Conservation (phyloP, 1,140 invertebrate species). For the Drosophila suzukii region DNA sequence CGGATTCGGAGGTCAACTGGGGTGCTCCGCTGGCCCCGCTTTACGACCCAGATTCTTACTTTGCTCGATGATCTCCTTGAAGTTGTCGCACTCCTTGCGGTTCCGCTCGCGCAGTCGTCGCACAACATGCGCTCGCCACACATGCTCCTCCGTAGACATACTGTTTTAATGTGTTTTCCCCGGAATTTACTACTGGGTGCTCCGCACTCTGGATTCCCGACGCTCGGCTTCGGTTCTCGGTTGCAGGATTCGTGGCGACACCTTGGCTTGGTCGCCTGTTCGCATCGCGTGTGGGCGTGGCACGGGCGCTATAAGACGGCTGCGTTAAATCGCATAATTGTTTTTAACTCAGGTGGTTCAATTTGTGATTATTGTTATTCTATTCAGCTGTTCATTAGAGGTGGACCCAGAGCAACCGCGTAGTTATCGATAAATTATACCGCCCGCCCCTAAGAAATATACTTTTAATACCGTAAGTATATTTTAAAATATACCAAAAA, state of each 20-base stretch:
- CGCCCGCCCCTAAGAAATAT: not conserved
- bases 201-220: constrained; percentile 8
- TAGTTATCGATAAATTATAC: not conserved
- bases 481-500: no score
- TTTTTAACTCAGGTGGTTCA: constrained; percentile 7
- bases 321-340: constrained; percentile 29
- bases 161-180: constrained; percentile 11
- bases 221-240: not conserved
- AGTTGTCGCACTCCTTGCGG: constrained; percentile 86
- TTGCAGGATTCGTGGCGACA: constrained; percentile 19
- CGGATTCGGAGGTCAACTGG: constrained; percentile 16
- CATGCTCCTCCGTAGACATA: constrained; percentile 66
- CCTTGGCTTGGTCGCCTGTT: constrained; percentile 11
- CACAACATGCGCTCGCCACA: constrained; percentile 87
- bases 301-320: constrained; percentile 29
- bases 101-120: constrained; percentile 87
- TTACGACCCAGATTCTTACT: constrained; percentile 84
- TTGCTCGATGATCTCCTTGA: constrained; percentile 87
- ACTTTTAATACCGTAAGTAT: not conserved
- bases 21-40: not conserved
- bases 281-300: constrained; percentile 22
- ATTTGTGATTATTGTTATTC: constrained; percentile 30
- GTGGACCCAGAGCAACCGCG: not conserved
- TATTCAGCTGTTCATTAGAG: constrained; percentile 29
- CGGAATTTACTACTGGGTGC: constrained; percentile 22